These are phyloP conservation scores for Trinectes maculatus DNA, from an alignment of 2,113 vertebrate species.

Conservation along the genomic window DNA sequence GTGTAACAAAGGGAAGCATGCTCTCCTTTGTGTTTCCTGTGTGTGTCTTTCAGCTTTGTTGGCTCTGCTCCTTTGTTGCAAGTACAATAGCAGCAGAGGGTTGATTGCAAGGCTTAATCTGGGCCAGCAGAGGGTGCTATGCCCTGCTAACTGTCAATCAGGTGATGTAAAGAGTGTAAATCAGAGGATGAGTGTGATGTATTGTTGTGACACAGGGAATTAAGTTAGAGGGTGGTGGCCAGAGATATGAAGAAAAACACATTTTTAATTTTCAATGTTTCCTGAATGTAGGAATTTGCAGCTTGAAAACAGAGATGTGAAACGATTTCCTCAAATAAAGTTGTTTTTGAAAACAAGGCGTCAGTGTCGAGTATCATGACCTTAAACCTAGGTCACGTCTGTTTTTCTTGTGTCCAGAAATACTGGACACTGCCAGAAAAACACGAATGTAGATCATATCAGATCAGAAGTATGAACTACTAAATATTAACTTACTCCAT, in stretches of 20 bases:
- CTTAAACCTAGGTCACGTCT: too few relatives aligned
- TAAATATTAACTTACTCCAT: too few relatives aligned
- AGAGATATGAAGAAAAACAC: too few relatives aligned
- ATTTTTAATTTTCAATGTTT: too few relatives aligned
- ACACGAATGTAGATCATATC: too few relatives aligned
- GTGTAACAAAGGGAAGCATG: constrained; percentile 61
- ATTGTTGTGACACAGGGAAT: neutral
- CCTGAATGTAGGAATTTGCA: neutral
- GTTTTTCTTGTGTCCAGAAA: too few relatives aligned
- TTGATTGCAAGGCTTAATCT: neutral
- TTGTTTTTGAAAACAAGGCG: neutral
- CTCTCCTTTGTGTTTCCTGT: constrained; percentile 61
- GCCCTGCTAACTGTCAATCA: neutral
- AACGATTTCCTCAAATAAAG: too few relatives aligned
- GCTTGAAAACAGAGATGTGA: neutral
- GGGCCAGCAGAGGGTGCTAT: constrained; percentile 48
- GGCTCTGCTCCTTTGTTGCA: constrained; percentile 64
- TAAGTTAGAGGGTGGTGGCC: neutral
- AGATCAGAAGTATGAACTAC: too few relatives aligned
- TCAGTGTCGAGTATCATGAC: too few relatives aligned
- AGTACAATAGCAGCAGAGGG: constrained; percentile 31
- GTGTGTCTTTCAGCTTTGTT: constrained; percentile 53
- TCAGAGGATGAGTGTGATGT: neutral
- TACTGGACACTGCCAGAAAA: too few relatives aligned
- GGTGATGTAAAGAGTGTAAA: neutral